Evolutionary conservation across 2,888 invertebrate species (phyloP), one percentile per base, ranked within the genome.

Genomic region (Orthosia gothica): DNA sequence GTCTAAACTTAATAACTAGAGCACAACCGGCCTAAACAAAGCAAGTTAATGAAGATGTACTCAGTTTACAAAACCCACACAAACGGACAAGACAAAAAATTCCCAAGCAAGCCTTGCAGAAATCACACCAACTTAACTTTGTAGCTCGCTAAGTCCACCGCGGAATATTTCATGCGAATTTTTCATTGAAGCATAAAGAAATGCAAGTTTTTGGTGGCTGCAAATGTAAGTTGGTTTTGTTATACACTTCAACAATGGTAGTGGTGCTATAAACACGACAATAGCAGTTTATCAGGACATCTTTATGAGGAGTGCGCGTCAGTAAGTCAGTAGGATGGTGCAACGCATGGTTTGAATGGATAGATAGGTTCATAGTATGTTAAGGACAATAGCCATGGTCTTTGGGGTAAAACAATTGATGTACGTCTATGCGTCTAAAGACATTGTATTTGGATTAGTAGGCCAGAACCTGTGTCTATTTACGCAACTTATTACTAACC

Each of bases 271-370:
- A 76, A 81, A 82, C 71, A 74, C 66, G 69, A 84, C 82, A 85
- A 84, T 84, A 54, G 84, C 61, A 70, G 66, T 82, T 85, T 85
- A 86, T 85, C 84, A 63, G 66, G 76, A 75, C 71, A 86, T 84
- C 78, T 85, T 80, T 78, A 86, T 82, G 82, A 75, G 62, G 72
- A 59, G 74, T 61, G 81, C 67, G 77, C 77, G 77, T 80, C 72
- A 79, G 65, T 82, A 63, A 61, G 70, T 54, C 62, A 57, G 70
- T 79, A 32, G 50, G 40, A 74, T 85, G 75, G 23, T 68, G 82
- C 69, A 84, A 82, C 40, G 55, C 18, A 55, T 57, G 62, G 20
- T n/a, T 59, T 49, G 40, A 69, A 71, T 74, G 57, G 26, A 74
- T 68, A 52, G 40, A 45, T 62, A 58, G 15, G 47, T 61, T 16